phyloP scores from a whole-genome alignment of 2,797 vertebrate species.

The Cynodonichthys magdalenae region DNA sequence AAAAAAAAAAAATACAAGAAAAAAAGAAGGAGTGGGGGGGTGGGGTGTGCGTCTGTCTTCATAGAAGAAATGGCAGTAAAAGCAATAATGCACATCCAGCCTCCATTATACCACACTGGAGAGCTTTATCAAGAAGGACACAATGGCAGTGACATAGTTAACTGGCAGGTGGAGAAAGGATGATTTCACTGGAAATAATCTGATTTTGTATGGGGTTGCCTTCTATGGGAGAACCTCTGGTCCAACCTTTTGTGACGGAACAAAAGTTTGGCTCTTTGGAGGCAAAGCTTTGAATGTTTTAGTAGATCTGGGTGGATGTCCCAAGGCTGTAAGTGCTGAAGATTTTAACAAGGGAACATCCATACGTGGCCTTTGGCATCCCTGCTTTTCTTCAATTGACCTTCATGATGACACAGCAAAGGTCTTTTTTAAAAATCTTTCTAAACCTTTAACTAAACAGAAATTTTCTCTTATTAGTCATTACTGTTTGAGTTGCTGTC shows the following conservation, averaged over 20 bases:
- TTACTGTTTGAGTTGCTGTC: neutral
- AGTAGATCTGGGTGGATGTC: constrained; percentile 76
- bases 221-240: constrained; percentile 84
- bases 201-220: constrained; percentile 87
- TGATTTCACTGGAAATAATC: constrained; percentile 94
- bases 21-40: constrained; percentile 70
- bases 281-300: constrained; percentile 83
- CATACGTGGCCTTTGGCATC: constrained; percentile 41
- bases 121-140: constrained; percentile 86
- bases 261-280: constrained; percentile 86
- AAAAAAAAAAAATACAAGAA: constrained; percentile 73
- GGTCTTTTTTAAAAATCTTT: constrained; percentile 12
- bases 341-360: constrained; percentile 67
- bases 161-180: constrained; percentile 94
- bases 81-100: constrained; percentile 87
- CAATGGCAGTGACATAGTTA: constrained; percentile 91
- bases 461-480: constrained; percentile 15
- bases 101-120: constrained; percentile 86
- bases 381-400: constrained; percentile 39
- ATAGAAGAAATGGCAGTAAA: constrained; percentile 87
- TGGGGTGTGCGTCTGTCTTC: constrained; percentile 68
- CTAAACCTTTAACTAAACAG: constrained; percentile 35
- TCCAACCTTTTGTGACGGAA: constrained; percentile 81
- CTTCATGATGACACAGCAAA: constrained; percentile 24
- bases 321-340: constrained; percentile 71